Conservation (phyloP, 2,797 vertebrate species). For the Crenuchus spilurus region DNA sequence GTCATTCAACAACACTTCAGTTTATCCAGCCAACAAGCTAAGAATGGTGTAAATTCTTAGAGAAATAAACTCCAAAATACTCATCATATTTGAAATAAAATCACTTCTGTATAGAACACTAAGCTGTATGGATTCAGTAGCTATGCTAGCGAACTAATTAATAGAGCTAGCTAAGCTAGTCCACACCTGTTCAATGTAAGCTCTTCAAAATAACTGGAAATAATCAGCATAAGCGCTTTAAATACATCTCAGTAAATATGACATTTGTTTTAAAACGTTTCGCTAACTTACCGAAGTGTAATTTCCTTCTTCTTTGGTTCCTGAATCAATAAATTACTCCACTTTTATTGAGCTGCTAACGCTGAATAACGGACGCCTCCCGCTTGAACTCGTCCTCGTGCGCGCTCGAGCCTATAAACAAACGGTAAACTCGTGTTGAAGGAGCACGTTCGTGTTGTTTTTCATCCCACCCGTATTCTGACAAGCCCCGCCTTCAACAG, state of each 20-base stretch:
- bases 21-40: too few species aligned
- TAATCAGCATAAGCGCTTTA: background rate
- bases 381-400: constrained; percentile 33
- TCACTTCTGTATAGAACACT: too few species aligned
- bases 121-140: too few species aligned
- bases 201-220: background rate
- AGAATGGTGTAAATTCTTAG: too few species aligned
- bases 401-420: constrained; percentile 56
- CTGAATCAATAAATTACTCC: constrained; percentile 29
- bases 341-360: background rate
- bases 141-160: too few species aligned
- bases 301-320: background rate
- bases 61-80: too few species aligned
- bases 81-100: background rate
- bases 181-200: background rate
- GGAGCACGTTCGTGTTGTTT: background rate
- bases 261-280: too few species aligned
- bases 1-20: too few species aligned
- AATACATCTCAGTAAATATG: background rate
- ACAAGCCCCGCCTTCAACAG: background rate
- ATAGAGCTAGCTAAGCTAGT: background rate
- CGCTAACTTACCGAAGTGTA: constrained; percentile 42
- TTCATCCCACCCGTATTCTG: background rate
- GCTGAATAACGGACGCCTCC: constrained; percentile 7
- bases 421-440: constrained; percentile 36